A percentile compares a stretch with the other conserved stretches of the same genome.
Conservation (phyloP, 2,797 vertebrate genomes). For the Alosa sapidissima region DNA sequence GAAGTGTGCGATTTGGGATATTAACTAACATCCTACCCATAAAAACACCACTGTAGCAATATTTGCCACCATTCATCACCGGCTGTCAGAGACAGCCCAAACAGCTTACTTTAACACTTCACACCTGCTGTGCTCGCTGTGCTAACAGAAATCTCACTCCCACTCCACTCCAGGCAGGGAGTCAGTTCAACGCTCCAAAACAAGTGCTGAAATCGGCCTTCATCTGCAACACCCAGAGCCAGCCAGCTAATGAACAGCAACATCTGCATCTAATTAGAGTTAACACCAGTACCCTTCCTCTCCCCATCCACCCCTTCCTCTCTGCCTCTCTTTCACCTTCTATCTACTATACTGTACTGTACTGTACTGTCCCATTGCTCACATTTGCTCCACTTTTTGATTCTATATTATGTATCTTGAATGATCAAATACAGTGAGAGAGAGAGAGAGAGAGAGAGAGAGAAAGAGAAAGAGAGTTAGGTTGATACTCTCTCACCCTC, state of each 20-base stretch:
- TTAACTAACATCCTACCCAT: neutral
- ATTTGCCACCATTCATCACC: neutral
- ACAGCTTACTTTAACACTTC: neutral
- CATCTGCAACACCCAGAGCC: neutral
- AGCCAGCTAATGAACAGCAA: constrained; percentile 50
- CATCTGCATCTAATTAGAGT: constrained; percentile 59
- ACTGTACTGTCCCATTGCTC: neutral
- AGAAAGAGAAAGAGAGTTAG: neutral
- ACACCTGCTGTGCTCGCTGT: neutral
- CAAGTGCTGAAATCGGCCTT: neutral
- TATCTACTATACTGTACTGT: neutral
- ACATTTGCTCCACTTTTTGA: neutral
- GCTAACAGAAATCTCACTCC: constrained; percentile 31
- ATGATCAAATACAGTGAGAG: neutral
- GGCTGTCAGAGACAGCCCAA: constrained; percentile 7
- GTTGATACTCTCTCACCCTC: neutral
- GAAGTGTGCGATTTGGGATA: constrained; percentile 19
- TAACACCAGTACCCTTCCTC: constrained; percentile 36
- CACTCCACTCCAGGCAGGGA: constrained; percentile 38
- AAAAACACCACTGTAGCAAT: neutral
- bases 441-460: neutral
- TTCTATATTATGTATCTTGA: neutral
- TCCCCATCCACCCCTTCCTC: neutral
- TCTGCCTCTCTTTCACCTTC: neutral
- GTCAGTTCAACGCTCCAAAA: neutral